phyloP scores from a whole-genome alignment of 2,888 invertebrate genomes.

The Dryobotodes eremita region DNA sequence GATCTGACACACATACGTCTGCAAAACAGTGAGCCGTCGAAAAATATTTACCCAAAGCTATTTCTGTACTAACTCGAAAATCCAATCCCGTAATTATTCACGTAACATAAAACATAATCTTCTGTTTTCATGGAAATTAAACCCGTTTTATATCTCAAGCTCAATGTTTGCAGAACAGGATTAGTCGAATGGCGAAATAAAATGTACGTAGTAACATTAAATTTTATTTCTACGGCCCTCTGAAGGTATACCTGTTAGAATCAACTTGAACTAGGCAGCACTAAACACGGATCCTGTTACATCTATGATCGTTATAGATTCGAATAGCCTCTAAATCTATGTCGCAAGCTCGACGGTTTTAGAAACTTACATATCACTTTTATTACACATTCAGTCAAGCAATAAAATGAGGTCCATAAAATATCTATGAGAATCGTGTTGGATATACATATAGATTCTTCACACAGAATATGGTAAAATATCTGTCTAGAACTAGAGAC shows the following conservation, averaged over 20 bases:
- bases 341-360: conserved; percentile 38
- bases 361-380: conserved; percentile 56
- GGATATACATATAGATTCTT: conserved; percentile 36
- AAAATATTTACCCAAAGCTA: conserved; percentile 18
- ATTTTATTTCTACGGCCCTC: conserved; percentile 43
- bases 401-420: conserved; percentile 61
- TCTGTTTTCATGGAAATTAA: conserved; percentile 56
- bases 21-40: conserved; percentile 4
- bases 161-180: conserved; percentile 51
- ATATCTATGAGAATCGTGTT: conserved; percentile 43
- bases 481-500: background rate
- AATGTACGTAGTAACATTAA: conserved; percentile 52
- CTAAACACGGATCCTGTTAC: conserved; percentile 52
- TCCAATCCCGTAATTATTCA: conserved; percentile 40
- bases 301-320: conserved; percentile 53
- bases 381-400: conserved; percentile 52
- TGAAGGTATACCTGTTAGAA: conserved; percentile 24
- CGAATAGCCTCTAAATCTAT: conserved; percentile 41
- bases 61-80: conserved; percentile 38
- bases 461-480: conserved; percentile 23
- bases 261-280: conserved; percentile 36
- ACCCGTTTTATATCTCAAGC: conserved; percentile 43
- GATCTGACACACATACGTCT: background rate
- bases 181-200: conserved; percentile 54
- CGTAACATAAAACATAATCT: conserved; percentile 51